phyloP scores from a whole-genome alignment of 1,140 invertebrate genomes.

The Euwallacea fornicatus region DNA sequence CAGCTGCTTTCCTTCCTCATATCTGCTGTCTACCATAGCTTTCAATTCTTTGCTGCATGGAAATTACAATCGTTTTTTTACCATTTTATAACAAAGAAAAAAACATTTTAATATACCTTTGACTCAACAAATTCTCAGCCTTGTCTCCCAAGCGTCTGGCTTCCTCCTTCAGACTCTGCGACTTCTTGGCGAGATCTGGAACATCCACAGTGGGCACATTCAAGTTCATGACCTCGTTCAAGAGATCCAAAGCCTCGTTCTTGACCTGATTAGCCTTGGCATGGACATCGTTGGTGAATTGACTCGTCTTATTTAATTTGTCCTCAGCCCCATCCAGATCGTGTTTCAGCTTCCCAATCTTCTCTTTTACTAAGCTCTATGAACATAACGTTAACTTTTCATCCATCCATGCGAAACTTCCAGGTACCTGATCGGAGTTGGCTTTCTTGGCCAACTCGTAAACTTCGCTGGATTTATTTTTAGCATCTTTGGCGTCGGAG shows the following conservation, averaged over 20 bases:
- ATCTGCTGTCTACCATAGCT: slow-evolving; percentile 41
- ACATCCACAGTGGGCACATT: slow-evolving; percentile 75
- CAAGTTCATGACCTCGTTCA: slow-evolving; percentile 74
- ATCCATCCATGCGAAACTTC: neutral
- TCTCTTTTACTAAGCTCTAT: slow-evolving; percentile 1
- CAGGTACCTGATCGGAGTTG: slow-evolving; percentile 41
- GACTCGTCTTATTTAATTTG: slow-evolving; percentile 68
- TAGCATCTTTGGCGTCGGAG: slow-evolving; percentile 74
- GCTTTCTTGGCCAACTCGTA: slow-evolving; percentile 79
- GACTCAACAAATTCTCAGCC: slow-evolving; percentile 65
- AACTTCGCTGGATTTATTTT: slow-evolving; percentile 80
- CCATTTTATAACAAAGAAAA: neutral
- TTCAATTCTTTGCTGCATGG: slow-evolving; percentile 8
- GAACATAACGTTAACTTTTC: neutral
- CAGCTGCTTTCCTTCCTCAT: slow-evolving; percentile 56
- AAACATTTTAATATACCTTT: slow-evolving; percentile 10
- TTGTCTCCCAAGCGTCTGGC: slow-evolving; percentile 48
- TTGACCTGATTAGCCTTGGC: slow-evolving; percentile 70
- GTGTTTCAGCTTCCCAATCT: slow-evolving; percentile 9
- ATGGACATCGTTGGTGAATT: slow-evolving; percentile 70
- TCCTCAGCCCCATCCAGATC: slow-evolving; percentile 64
- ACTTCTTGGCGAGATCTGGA: slow-evolving; percentile 65
- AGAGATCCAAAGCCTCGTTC: slow-evolving; percentile 76
- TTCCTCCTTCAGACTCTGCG: slow-evolving; percentile 62
- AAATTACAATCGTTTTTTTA: slow-evolving; percentile 1